Evolutionary conservation across 2,888 invertebrate genomes (phyloP).

Genomic region (Tuta absoluta): DNA sequence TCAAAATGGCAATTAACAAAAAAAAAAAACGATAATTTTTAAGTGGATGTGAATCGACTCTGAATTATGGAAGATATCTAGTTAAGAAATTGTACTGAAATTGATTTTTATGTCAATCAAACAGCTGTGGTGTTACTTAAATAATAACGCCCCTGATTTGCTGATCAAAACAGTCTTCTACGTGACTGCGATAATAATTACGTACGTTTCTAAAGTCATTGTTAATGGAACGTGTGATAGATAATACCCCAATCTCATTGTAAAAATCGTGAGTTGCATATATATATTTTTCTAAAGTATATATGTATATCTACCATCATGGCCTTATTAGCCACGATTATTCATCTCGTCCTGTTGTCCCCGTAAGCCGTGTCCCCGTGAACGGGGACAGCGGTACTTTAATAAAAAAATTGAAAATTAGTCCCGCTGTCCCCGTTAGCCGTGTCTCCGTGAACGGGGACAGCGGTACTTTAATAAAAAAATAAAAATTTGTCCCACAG

Average conservation of each 20-base stretch:
- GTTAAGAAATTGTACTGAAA: background rate
- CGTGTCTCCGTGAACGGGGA: too few relatives aligned
- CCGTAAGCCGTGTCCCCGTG: too few relatives aligned
- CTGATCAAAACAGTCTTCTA: slow-evolving; percentile 5
- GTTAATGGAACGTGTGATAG: slow-evolving; percentile 1
- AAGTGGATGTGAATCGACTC: slow-evolving; percentile 3
- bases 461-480: too few relatives aligned
- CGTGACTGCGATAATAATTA: slow-evolving; percentile 16
- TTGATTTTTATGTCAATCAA: background rate
- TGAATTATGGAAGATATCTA: background rate
- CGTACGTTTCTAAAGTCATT: slow-evolving; percentile 6
- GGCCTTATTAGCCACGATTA: slow-evolving; percentile 15
- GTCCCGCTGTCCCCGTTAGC: too few relatives aligned
- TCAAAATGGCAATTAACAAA: slow-evolving; percentile 18
- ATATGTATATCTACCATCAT: background rate
- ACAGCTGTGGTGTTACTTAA: background rate
- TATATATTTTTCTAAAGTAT: slow-evolving; percentile 4
- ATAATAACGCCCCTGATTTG: background rate
- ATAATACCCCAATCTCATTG: background rate
- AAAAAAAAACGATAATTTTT: background rate
- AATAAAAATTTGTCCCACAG: too few relatives aligned
- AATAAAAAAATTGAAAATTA: too few relatives aligned
- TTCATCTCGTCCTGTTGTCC: too few relatives aligned
- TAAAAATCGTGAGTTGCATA: background rate
- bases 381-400: too few relatives aligned